Conservation (phyloP, 2,113 vertebrate species). For the Hiodon alosoides region DNA sequence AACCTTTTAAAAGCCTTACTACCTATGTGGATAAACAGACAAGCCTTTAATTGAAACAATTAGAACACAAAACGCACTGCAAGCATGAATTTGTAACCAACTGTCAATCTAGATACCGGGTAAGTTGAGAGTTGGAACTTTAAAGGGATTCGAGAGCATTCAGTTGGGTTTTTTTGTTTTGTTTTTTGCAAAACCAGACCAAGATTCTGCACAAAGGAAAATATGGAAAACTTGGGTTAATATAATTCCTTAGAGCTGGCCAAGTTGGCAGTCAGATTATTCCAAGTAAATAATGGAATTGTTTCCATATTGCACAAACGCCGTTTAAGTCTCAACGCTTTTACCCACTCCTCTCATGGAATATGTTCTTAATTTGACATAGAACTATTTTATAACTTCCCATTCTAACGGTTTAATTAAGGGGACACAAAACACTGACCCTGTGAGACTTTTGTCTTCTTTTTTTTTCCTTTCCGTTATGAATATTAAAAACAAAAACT, state of each 20-base stretch:
- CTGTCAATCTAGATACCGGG: constrained; percentile 4
- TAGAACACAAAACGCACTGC: too few species aligned
- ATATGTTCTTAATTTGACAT: constrained; percentile 39
- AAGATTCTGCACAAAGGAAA: constrained; percentile 39
- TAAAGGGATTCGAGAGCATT: background rate
- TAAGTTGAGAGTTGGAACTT: background rate
- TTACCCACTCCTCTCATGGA: constrained; percentile 44
- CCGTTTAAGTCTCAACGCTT: constrained; percentile 32
- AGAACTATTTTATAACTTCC: constrained; percentile 18
- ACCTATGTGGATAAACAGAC: constrained; percentile 57
- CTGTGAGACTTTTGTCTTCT: background rate
- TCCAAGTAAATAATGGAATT: constrained; percentile 56
- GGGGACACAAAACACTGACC: background rate
- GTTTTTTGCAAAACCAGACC: constrained; percentile 26
- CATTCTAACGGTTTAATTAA: constrained; percentile 6
- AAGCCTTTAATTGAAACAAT: too few species aligned
- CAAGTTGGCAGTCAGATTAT: constrained; percentile 53
- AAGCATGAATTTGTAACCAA: background rate
- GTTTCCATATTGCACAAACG: constrained; percentile 48
- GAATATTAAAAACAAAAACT: constrained; percentile 8
- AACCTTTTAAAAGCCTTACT: constrained; percentile 40
- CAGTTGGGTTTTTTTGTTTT: background rate
- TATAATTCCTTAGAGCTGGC: constrained; percentile 42
- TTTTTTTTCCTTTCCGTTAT: background rate
- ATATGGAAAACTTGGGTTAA: constrained; percentile 63